Evolutionary conservation across 2,113 vertebrate species (phyloP).

Genomic region (Stercorarius parasiticus): DNA sequence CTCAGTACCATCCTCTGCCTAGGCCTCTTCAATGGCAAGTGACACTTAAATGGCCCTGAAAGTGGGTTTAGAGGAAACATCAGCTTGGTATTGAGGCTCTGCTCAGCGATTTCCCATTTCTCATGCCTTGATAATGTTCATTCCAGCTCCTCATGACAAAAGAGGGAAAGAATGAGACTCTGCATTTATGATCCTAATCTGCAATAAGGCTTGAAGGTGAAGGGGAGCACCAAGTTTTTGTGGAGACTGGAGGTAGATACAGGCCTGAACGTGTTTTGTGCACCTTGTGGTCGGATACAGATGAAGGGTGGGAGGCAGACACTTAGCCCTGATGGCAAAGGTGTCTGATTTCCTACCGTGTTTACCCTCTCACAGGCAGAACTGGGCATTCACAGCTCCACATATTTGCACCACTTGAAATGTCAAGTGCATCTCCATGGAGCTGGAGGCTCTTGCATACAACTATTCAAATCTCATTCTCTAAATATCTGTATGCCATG

Average conservation of each 20-base stretch:
- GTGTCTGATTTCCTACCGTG: not conserved
- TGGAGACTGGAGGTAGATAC: not conserved
- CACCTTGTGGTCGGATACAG: not conserved
- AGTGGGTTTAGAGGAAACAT: not conserved
- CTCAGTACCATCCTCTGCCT: not conserved
- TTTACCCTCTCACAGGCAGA: not conserved
- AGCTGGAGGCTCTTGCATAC: not conserved
- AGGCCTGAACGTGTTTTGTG: not conserved
- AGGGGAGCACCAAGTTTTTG: not conserved
- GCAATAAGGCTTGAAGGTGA: not conserved
- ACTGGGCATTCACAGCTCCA: not conserved
- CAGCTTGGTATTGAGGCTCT: not conserved
- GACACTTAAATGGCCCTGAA: not conserved
- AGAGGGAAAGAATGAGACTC: not conserved
- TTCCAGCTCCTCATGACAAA: not conserved
- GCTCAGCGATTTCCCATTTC: not conserved
- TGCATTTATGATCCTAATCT: not conserved
- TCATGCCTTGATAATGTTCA: not conserved
- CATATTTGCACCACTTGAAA: slow-evolving; percentile 3
- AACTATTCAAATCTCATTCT: not conserved
- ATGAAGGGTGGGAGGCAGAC: not conserved
- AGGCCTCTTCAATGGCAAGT: not conserved
- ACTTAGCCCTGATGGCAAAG: not conserved
- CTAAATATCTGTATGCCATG: not conserved
- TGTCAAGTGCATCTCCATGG: not conserved